A percentile compares a stretch with the other conserved stretches of the same genome.
Evolutionary conservation across 2,888 invertebrate species (phyloP).

Genomic region (Anoncus sp.): DNA sequence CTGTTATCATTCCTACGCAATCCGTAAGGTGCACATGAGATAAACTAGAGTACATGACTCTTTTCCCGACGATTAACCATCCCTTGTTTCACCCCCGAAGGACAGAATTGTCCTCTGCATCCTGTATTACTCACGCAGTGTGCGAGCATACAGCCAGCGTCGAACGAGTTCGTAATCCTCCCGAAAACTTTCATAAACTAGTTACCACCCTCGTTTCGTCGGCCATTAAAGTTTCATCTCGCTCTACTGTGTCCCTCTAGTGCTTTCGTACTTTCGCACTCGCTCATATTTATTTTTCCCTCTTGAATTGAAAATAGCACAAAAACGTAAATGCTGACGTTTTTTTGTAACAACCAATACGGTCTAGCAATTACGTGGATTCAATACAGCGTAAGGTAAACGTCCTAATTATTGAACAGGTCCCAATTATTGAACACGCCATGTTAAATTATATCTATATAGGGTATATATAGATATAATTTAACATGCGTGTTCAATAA

Average conservation of each 20-base stretch:
- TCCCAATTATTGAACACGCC: too few relatives aligned
- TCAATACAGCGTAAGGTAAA: too few relatives aligned
- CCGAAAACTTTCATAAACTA: constrained; percentile 52
- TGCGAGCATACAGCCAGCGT: constrained; percentile 8
- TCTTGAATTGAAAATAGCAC: constrained; percentile 27
- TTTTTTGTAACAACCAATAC: constrained; percentile 3
- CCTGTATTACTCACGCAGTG: not conserved
- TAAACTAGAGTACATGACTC: not conserved
- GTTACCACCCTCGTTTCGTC: constrained; percentile 48
- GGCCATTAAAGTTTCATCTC: constrained; percentile 58
- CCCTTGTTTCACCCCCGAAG: constrained; percentile 13
- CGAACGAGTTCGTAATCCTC: constrained; percentile 46
- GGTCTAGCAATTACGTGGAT: not conserved
- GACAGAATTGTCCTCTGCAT: constrained; percentile 8
- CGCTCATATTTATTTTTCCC: constrained; percentile 23
- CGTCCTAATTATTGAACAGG: too few relatives aligned
- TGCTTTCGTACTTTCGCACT: constrained; percentile 11
- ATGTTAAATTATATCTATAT: too few relatives aligned
- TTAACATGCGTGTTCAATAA: too few relatives aligned
- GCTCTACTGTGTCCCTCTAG: not conserved
- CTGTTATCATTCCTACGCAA: not conserved
- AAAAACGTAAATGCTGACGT: constrained; percentile 1
- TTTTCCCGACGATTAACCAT: not conserved
- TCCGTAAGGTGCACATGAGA: not conserved
- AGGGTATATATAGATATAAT: too few relatives aligned